Conservation (phyloP, 2,797 vertebrate species). For the Sebastes matsubarae region DNA sequence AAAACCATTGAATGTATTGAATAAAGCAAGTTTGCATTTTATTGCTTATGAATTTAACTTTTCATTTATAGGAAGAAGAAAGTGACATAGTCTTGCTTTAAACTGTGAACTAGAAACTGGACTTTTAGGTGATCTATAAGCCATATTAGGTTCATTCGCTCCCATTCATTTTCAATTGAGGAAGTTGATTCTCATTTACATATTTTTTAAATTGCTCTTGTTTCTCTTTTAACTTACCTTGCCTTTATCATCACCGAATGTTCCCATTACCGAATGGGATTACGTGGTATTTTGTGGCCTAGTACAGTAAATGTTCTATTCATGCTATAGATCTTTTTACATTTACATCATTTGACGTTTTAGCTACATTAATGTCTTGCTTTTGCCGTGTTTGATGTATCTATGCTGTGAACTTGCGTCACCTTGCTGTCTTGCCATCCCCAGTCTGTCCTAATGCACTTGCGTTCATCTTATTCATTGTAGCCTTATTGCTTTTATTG, state of each 20-base stretch:
- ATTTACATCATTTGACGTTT: not conserved
- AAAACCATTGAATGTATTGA: not conserved
- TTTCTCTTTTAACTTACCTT: not conserved
- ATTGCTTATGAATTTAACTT: not conserved
- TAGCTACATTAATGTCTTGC: not conserved
- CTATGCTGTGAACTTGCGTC: not conserved
- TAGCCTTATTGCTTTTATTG: not conserved
- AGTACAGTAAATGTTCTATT: not conserved
- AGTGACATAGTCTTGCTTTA: too few species aligned
- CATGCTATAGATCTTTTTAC: not conserved
- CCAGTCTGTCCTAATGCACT: not conserved
- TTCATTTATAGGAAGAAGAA: not conserved
- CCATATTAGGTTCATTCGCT: not conserved
- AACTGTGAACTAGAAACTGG: too few species aligned
- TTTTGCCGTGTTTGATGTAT: not conserved
- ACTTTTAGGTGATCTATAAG: not conserved
- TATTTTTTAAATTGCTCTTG: not conserved
- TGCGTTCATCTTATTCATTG: not conserved
- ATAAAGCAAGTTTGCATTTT: not conserved
- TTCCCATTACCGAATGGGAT: not conserved
- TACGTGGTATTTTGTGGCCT: too few species aligned
- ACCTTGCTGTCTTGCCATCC: fast-evolving
- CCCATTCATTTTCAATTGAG: not conserved
- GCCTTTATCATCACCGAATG: not conserved
- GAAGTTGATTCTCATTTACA: not conserved